These are phyloP conservation scores for Ochropleura plecta DNA, from an alignment of 2,888 invertebrate species.

Conservation along the genomic window DNA sequence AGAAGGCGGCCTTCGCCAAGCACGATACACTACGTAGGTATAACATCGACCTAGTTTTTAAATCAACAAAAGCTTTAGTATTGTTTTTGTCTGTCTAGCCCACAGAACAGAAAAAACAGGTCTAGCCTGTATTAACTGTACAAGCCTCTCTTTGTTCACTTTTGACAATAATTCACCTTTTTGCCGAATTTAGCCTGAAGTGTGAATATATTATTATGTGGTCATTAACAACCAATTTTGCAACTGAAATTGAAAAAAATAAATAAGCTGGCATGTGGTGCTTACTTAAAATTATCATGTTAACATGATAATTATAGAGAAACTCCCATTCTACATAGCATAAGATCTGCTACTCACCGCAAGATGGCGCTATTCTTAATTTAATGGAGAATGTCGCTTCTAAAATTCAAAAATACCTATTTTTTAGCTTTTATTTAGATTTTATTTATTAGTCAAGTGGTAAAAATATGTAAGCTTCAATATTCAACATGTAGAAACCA, in stretches of 20 bases:
- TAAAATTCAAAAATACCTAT: conserved; percentile 18
- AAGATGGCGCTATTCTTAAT: conserved; percentile 71
- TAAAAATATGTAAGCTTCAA: conserved; percentile 6
- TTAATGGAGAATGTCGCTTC: not conserved
- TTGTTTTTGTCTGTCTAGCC: no score
- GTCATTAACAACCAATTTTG: not conserved
- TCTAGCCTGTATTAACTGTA: not conserved
- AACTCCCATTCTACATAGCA: not conserved
- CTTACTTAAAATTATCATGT: not conserved
- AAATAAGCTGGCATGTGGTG: not conserved
- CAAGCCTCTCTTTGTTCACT: not conserved
- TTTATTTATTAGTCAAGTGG: conserved; percentile 14
- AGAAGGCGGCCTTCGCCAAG: no score
- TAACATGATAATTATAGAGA: no score
- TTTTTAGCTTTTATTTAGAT: not conserved
- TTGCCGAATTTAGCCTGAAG: not conserved
- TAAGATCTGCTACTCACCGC: conserved; percentile 71
- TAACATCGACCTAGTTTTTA: no score
- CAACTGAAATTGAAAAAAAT: not conserved
- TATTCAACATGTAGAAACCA: not conserved
- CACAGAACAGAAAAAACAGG: no score
- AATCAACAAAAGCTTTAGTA: no score
- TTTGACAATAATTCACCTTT: not conserved
- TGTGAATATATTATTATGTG: not conserved
- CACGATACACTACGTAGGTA: no score